Percentiles rank a stretch among this genome's conserved stretches.
phyloP scores from a whole-genome alignment of 1,140 invertebrate species.

The Brachionus angularis region DNA sequence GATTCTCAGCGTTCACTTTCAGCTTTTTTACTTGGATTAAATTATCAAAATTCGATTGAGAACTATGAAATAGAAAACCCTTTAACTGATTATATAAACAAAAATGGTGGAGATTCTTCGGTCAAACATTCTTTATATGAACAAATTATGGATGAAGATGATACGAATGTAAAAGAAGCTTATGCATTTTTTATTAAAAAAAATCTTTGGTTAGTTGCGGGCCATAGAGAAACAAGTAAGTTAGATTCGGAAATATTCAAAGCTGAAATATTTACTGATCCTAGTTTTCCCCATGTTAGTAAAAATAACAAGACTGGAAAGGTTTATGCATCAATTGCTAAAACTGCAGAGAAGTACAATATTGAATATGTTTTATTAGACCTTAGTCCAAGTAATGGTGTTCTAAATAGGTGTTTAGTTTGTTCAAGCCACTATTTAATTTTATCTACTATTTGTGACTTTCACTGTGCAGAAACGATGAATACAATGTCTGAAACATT shows the following conservation, averaged over 20 bases:
- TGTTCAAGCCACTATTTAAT: neutral
- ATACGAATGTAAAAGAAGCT: neutral
- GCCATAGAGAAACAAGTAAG: neutral
- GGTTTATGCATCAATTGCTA: neutral
- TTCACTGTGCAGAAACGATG: constrained; percentile 2
- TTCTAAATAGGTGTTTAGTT: constrained; percentile 2
- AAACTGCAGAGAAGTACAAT: constrained; percentile 7
- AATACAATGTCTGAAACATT: neutral
- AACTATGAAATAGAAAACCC: neutral
- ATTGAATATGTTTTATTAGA: constrained; percentile 15
- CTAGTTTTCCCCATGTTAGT: neutral
- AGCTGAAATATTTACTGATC: neutral
- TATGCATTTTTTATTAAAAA: neutral
- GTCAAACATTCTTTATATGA: neutral
- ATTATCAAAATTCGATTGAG: constrained; percentile 1
- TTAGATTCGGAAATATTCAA: neutral
- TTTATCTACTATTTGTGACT: neutral
- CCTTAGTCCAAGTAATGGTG: constrained; percentile 3
- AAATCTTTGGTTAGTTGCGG: constrained; percentile 3
- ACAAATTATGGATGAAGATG: neutral
- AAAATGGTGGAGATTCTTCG: neutral
- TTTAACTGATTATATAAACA: neutral
- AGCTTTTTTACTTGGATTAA: neutral
- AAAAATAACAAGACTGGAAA: neutral
- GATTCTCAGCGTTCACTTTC: constrained; percentile 24